A percentile compares a stretch with the other conserved stretches of the same genome.
These are phyloP conservation scores for Solenodon paradoxus DNA, from an alignment of 2,113 vertebrate species.

Conservation along the genomic window DNA sequence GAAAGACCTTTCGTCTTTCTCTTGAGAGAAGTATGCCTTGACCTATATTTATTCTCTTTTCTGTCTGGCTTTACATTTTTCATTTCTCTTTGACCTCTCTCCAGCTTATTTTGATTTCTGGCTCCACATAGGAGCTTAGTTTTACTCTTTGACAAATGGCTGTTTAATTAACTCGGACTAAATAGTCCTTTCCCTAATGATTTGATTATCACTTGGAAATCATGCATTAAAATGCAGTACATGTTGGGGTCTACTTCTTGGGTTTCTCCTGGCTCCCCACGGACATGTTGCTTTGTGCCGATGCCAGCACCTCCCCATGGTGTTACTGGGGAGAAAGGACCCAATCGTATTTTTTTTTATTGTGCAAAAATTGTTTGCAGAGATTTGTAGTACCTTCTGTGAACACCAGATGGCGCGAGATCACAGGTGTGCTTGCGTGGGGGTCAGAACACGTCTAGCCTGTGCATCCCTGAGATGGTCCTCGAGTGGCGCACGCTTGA, in stretches of 20 bases:
- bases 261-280: not conserved
- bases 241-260: rapidly evolving
- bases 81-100: not conserved
- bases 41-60: not conserved
- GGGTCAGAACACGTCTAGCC: not conserved
- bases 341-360: not conserved
- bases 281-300: rapidly evolving
- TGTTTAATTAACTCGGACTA: not conserved
- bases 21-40: too few species aligned
- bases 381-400: not conserved
- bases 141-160: not conserved
- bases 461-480: not conserved
- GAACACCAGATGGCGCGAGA: slow-evolving; percentile 43
- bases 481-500: not conserved
- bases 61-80: not conserved
- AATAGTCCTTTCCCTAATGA: not conserved
- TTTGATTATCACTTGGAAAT: not conserved
- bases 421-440: not conserved
- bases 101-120: not conserved
- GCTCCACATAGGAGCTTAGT: not conserved
- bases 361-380: not conserved
- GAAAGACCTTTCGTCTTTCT: not conserved
- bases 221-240: rapidly evolving
- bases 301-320: not conserved
- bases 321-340: not conserved